A percentile compares a stretch with the other conserved stretches of the same genome.
Conservation (phyloP, 2,113 vertebrate genomes). For the pig (Sus scrofa) region DNA sequence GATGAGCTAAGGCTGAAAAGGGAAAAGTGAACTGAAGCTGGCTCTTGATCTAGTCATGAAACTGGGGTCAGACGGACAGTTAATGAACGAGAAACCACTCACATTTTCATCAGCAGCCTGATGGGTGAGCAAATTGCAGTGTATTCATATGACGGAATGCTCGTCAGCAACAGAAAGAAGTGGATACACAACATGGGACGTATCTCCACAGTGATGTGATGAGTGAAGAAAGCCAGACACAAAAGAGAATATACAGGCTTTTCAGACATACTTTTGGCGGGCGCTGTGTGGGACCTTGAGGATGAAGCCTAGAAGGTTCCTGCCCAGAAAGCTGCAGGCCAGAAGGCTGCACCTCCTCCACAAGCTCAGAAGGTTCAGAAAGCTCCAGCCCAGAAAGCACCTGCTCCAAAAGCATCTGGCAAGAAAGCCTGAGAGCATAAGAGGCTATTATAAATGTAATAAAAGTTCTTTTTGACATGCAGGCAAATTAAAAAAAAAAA, state of each 20-base stretch:
- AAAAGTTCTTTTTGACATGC: too few species aligned
- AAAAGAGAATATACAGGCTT: background rate
- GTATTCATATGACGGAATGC: background rate
- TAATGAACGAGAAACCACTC: background rate
- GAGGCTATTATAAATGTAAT: too few species aligned
- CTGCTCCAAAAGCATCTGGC: too few species aligned
- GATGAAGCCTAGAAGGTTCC: too few species aligned
- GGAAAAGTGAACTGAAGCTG: constrained; percentile 8
- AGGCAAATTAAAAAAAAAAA: too few species aligned
- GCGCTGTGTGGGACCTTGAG: too few species aligned
- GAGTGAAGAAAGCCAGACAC: background rate
- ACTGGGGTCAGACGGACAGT: background rate
- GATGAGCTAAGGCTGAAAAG: background rate
- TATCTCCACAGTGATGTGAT: background rate
- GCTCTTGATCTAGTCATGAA: background rate
- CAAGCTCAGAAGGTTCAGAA: too few species aligned
- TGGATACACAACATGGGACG: background rate
- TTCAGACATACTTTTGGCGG: too few species aligned
- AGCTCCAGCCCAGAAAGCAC: too few species aligned
- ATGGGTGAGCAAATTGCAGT: background rate
- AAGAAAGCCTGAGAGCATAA: too few species aligned
- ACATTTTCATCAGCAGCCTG: constrained; percentile 22
- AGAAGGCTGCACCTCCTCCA: too few species aligned
- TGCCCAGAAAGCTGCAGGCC: too few species aligned
- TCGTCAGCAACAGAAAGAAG: constrained; percentile 27